Conservation (phyloP, 2,113 vertebrate species). For the Carassius carassius region DNA sequence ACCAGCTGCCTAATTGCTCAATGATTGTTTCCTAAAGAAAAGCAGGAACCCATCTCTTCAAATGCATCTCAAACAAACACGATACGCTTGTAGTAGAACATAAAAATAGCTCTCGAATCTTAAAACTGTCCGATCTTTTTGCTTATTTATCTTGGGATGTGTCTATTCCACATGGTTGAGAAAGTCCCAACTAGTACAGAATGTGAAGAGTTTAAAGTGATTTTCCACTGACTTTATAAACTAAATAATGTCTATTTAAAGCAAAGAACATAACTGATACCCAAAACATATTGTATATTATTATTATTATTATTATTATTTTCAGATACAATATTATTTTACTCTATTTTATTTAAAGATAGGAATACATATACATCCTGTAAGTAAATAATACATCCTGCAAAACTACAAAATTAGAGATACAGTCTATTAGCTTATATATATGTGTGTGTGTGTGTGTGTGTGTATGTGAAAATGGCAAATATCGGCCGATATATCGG, state of each 20-base stretch:
- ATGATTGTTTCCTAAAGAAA: slow-evolving; percentile 66
- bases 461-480: not conserved
- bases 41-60: slow-evolving; percentile 15
- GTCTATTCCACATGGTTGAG: too few species aligned
- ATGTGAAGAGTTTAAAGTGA: not conserved
- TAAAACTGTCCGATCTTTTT: not conserved
- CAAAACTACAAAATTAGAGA: not conserved
- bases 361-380: not conserved
- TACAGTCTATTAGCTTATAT: too few species aligned
- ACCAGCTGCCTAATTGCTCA: slow-evolving; percentile 64
- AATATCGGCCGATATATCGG: not conserved
- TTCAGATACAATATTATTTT: too few species aligned
- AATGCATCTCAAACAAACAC: not conserved
- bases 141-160: not conserved
- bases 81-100: not conserved
- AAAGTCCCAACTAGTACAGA: too few species aligned
- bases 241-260: not conserved
- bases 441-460: too few species aligned
- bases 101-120: slow-evolving; percentile 4
- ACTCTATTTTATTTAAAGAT: not conserved
- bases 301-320: too few species aligned
- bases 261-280: too few species aligned
- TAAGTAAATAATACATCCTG: not conserved
- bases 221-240: not conserved
- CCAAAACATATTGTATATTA: too few species aligned